Evolutionary conservation across 2,113 vertebrate species (phyloP).

Genomic region (Rhinoptilus africanus): DNA sequence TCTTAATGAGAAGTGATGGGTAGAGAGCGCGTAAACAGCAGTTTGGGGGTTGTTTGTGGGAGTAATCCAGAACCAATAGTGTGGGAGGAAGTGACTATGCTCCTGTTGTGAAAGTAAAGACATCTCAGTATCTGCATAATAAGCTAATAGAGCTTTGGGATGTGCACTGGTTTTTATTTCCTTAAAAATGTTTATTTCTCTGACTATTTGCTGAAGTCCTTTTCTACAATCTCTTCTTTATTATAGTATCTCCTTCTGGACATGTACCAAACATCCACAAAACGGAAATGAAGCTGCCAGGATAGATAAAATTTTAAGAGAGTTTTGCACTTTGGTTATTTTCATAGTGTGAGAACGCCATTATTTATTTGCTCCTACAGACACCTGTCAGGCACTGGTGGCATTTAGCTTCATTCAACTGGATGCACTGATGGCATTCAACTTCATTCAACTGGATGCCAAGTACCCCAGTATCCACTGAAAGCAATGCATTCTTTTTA

Average conservation of each 20-base stretch:
- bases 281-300: slow-evolving; percentile 66
- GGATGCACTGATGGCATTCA: slow-evolving; percentile 51
- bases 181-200: slow-evolving; percentile 56
- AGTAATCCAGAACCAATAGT: neutral
- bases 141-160: slow-evolving; percentile 50
- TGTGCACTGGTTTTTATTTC: slow-evolving; percentile 51
- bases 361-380: slow-evolving; percentile 60
- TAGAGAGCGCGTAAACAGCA: neutral
- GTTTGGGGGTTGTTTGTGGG: neutral
- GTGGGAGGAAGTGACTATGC: slow-evolving; percentile 36
- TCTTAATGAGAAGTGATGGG: slow-evolving; percentile 34
- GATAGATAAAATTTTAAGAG: slow-evolving; percentile 49
- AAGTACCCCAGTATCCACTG: slow-evolving; percentile 31
- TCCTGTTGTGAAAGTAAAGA: slow-evolving; percentile 24
- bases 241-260: slow-evolving; percentile 40
- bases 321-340: slow-evolving; percentile 63
- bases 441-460: slow-evolving; percentile 46
- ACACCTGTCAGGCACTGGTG: slow-evolving; percentile 53
- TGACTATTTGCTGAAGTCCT: slow-evolving; percentile 45
- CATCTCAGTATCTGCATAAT: slow-evolving; percentile 23
- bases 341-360: slow-evolving; percentile 41
- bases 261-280: slow-evolving; percentile 48
- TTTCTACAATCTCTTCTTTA: slow-evolving; percentile 57
- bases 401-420: slow-evolving; percentile 42
- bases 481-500: slow-evolving; percentile 45